Percentiles rank a stretch among this genome's conserved stretches.
These are phyloP conservation scores for Cheilosia variabilis DNA, from an alignment of 2,888 invertebrate genomes.

Conservation along the genomic window DNA sequence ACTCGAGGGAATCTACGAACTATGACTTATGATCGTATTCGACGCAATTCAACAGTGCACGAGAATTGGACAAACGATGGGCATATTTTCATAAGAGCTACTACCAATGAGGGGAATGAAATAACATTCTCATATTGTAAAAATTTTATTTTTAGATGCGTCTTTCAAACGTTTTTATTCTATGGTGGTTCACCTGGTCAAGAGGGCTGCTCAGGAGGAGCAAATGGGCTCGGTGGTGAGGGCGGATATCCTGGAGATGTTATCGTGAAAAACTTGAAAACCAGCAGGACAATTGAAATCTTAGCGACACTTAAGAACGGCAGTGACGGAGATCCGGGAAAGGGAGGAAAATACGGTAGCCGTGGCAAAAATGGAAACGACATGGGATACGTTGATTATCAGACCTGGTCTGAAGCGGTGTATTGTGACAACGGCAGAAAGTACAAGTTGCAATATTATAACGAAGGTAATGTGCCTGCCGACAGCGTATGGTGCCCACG, in stretches of 20 bases:
- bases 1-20: not conserved
- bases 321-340: not conserved
- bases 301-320: not conserved
- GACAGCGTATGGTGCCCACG: not conserved
- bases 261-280: not conserved
- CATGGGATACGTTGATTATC: constrained; percentile 11
- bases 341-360: not conserved
- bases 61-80: not conserved
- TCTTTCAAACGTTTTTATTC: not conserved
- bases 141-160: not conserved
- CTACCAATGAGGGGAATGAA: not conserved
- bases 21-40: not conserved
- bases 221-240: not conserved
- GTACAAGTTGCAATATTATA: not conserved
- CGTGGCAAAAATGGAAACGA: constrained; percentile 9
- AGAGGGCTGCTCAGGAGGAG: not conserved
- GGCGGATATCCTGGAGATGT: not conserved
- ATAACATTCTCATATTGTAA: not conserved
- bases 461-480: not conserved
- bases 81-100: not conserved
- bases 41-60: not conserved
- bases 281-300: not conserved
- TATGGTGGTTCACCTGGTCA: not conserved
- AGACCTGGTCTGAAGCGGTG: not conserved
- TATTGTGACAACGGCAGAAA: not conserved